phyloP scores from a whole-genome alignment of 2,888 invertebrate species.

The Drosophila prostipennis region DNA sequence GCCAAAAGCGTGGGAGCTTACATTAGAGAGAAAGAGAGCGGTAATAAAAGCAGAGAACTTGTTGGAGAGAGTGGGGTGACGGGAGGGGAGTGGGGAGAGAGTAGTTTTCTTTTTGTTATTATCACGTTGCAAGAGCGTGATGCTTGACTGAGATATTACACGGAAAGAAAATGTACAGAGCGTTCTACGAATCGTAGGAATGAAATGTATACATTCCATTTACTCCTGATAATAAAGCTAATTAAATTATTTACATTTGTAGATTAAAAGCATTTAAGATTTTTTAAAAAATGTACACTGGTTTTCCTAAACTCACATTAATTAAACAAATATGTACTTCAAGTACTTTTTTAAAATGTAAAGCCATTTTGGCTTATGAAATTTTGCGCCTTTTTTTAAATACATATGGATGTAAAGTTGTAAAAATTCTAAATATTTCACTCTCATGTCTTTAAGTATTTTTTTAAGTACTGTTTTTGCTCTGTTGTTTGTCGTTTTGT shows the following conservation, averaged over 20 bases:
- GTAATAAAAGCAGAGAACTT: not conserved
- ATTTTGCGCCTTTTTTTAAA: no score
- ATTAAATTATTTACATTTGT: no score
- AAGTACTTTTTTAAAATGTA: no score
- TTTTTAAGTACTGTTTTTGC: not conserved
- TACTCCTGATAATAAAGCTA: no score
- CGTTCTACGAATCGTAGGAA: not conserved
- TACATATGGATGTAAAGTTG: no score
- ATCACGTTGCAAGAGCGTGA: conserved; percentile 69
- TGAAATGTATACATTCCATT: no score
- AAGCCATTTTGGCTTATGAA: no score
- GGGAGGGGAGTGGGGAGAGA: conserved; percentile 1
- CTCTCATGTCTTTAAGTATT: not conserved
- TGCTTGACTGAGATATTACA: conserved; percentile 11
- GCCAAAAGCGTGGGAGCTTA: conserved; percentile 22
- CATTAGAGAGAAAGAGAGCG: conserved; percentile 4
- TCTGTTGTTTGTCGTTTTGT: conserved; percentile 1
- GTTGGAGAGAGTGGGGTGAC: not conserved
- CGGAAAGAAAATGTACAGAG: not conserved
- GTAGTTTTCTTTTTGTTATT: conserved; percentile 22
- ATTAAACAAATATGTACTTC: no score
- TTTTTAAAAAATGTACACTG: no score
- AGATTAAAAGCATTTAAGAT: no score
- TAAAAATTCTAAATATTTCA: no score
- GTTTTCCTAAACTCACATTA: no score